Evolutionary conservation across 2,797 vertebrate genomes (phyloP).

Genomic region (Hyperoplus immaculatus): DNA sequence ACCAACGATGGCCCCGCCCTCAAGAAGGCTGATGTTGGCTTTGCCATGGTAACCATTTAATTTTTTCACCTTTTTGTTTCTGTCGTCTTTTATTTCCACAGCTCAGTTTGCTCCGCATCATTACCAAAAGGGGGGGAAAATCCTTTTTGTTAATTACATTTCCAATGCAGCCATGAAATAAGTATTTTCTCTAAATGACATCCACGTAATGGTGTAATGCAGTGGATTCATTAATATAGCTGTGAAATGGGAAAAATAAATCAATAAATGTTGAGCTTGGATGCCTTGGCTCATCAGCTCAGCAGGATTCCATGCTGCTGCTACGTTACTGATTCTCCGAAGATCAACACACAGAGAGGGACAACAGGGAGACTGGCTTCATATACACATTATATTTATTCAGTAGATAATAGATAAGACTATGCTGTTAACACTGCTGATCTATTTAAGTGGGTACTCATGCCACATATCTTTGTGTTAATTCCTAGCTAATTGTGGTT

Average conservation of each 20-base stretch:
- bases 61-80: not conserved
- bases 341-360: not conserved
- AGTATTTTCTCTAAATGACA: conserved; percentile 29
- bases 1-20: conserved; percentile 98
- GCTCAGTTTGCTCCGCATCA: conserved; percentile 33
- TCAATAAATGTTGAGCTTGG: conserved; percentile 44
- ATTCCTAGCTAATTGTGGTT: no score
- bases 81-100: conserved; percentile 18
- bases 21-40: conserved; percentile 98
- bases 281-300: conserved; percentile 29
- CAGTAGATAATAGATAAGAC: not conserved
- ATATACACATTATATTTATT: conserved; percentile 1
- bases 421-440: no score
- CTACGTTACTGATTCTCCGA: conserved; percentile 2
- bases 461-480: no score
- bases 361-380: not conserved
- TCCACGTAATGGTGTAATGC: conserved; percentile 13
- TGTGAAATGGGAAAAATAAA: conserved; percentile 54
- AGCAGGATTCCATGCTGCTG: conserved; percentile 1
- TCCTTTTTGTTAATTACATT: conserved; percentile 34
- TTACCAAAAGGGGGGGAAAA: conserved; percentile 13
- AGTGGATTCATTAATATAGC: conserved; percentile 13
- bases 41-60: conserved; percentile 92
- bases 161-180: conserved; percentile 49
- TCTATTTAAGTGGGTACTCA: no score